phyloP scores from a whole-genome alignment of 1,140 invertebrate species.

The Cotesia typhae region DNA sequence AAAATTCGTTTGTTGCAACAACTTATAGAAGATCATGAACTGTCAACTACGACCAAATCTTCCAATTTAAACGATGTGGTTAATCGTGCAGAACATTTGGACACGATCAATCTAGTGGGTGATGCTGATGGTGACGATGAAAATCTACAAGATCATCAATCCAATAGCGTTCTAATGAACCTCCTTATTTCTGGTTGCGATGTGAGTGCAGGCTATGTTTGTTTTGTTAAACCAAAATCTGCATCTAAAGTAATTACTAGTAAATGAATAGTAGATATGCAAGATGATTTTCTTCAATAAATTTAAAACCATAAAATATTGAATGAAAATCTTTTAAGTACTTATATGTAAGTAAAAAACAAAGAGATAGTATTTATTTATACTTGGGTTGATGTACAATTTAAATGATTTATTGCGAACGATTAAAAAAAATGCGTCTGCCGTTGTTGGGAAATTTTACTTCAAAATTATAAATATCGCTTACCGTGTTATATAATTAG shows the following conservation, averaged over 20 bases:
- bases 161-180: slow-evolving; percentile 87
- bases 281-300: not conserved
- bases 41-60: slow-evolving; percentile 31
- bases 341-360: not conserved
- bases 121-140: slow-evolving; percentile 56
- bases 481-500: slow-evolving; percentile 19
- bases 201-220: slow-evolving; percentile 88
- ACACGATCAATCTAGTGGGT: slow-evolving; percentile 35
- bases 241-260: slow-evolving; percentile 53
- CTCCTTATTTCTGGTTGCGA: slow-evolving; percentile 90
- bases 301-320: not conserved
- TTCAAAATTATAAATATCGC: not conserved
- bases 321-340: not conserved
- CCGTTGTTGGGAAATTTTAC: not conserved
- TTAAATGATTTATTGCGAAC: no score
- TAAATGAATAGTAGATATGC: slow-evolving; percentile 49
- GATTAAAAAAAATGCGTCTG: no score
- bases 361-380: no score
- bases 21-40: slow-evolving; percentile 57
- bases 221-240: slow-evolving; percentile 73
- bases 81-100: slow-evolving; percentile 47
- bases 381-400: no score
- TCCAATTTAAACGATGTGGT: slow-evolving; percentile 39
- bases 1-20: slow-evolving; percentile 63
- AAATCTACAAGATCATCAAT: slow-evolving; percentile 59